Evolutionary conservation across 2,113 vertebrate genomes (phyloP).

Genomic region (Sturnira hondurensis): DNA sequence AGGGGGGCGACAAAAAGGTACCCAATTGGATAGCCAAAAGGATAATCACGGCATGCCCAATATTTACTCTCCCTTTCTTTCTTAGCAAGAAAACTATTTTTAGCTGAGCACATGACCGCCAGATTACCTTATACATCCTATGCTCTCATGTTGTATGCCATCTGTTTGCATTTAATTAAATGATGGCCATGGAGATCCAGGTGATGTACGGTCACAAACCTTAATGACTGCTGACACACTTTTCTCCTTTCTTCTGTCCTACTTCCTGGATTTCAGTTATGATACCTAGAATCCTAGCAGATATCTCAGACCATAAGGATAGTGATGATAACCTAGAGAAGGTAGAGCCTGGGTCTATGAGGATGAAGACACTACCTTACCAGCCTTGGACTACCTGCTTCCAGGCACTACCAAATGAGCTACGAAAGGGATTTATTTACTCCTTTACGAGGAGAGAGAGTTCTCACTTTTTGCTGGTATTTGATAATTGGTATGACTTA

Average conservation of each 20-base stretch:
- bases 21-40: background rate
- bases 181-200: background rate
- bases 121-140: background rate
- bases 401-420: background rate
- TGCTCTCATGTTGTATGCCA: too few species aligned
- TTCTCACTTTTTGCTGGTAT: background rate
- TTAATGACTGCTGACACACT: background rate
- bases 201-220: background rate
- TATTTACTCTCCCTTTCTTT: background rate
- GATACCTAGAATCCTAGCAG: background rate
- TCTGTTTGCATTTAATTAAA: background rate
- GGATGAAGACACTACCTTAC: background rate
- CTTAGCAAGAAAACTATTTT: background rate
- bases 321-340: background rate
- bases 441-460: background rate
- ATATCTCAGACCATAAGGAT: background rate
- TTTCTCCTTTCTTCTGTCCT: background rate
- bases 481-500: background rate
- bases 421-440: background rate
- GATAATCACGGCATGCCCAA: background rate
- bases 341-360: background rate
- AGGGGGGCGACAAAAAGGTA: too few species aligned
- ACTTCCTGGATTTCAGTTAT: background rate
- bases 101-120: background rate
- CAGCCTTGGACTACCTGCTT: background rate